Evolutionary conservation across 53 echinoderm and acorn worm genomes (phyloP), one percentile per base, ranked within the genome.

Genomic region (Mesocentrotus franciscanus): DNA sequence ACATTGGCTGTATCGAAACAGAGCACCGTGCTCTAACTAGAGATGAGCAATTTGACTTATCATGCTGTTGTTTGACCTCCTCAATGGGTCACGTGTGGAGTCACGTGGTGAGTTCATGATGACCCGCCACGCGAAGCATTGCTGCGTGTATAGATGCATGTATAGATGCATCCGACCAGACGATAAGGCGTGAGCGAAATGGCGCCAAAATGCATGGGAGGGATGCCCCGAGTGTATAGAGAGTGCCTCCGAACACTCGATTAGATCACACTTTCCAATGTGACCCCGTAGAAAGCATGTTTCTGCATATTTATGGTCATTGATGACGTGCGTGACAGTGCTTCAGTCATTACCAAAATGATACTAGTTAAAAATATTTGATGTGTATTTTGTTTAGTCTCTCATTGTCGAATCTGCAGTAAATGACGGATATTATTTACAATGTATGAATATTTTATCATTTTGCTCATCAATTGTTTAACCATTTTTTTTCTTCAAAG

Each of bases 201-300:
- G 76, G 76, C 76, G 30, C 76, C 76, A 76, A 76, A 32, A 76
- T 33, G 76, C 76, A 76, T 76, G 8, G 30, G 32, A 15, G 76
- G 29, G 30, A 13, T 76, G 76, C 27, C 76, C 76, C 76, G 30
- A 76, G 76, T 32, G 76, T 76, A 13, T 33, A 76, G 13, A 10
- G 10, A 13, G 33, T 30, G 30, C n/a, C 76, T 76, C 33, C 32
- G 33, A 76, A 76, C 29, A 76, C 32, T 33, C 76, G 76, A 76
- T 33, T 76, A 76, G 76, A 76, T 76, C 76, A 76, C 76, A 76
- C 71, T 71, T 27, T 71, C 71, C 27, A n/a, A 71, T 27, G 27
- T 33, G 76, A 32, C 76, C 5, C 33, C n/a, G 13, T 33, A 12
- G 30, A 76, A 33, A 76, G 76, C 13, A 33, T 32, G 13, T 32